Base-by-base conservation (phyloP, 2,888 invertebrate genomes). In the Agonum fuliginosum region DNA sequence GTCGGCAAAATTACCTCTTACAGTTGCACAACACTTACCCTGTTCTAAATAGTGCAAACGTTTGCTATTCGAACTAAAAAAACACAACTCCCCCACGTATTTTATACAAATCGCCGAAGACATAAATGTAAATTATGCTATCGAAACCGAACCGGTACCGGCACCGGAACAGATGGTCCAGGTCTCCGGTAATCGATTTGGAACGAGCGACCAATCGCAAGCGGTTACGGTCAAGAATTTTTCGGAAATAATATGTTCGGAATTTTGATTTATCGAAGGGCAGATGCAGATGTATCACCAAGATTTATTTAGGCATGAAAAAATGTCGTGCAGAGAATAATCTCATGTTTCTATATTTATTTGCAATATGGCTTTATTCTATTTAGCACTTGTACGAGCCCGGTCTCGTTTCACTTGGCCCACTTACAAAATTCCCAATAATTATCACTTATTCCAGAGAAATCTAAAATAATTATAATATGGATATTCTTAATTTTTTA, bases 111-210 rank as follows among this genome's bases (percentile, higher is more conserved):
- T 73, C 43, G 62, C 73, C 17, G 41, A 27, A 62, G 24, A 73
- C 24, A 58, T 58, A 73, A 73, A 73, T 73, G 73, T 73, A 73
- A 73, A 73, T 71, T 71, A 6, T 43, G 14, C 22, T 54, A 54
- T 54, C 14, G 54, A 14, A 27, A 22, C 3, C 24, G 22, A 24
- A 54, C 24, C 14, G 54, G 27, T 12, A 22, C 3, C 24, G 22
- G 54, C 4, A 54, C 12, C 14, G 17, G 14, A 41, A 58, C 62
- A 62, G 58, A 41, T 73, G 73, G 34, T 24, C 12, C 17, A 43
- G 14, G 43, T 17, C 12, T 24, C 54, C 27, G 22, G 54, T 54
- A 54, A 54, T 54, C 54, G 54, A 54, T 54, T 54, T 54, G 27
- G 14, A 54, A 54, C 24, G 54, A 54, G 4, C 27, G 54, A 27